phyloP scores from a whole-genome alignment of 2,113 vertebrate species.

The Uria lomvia region DNA sequence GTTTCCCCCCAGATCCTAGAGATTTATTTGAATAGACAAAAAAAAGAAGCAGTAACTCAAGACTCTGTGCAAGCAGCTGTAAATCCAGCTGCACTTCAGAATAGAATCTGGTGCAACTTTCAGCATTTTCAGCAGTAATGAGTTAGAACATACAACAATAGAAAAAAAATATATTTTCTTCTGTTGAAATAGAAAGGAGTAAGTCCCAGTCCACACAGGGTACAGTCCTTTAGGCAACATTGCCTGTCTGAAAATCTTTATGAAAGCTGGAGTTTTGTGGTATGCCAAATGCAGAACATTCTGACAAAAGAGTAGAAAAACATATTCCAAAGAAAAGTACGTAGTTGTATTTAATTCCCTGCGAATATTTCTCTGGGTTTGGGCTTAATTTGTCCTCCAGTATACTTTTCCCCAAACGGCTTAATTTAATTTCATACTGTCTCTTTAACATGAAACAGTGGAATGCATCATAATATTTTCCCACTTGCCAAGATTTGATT shows the following conservation, averaged over 20 bases:
- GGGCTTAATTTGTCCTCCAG: background rate
- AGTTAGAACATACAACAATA: background rate
- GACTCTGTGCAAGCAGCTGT: background rate
- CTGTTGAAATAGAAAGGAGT: background rate
- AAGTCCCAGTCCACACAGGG: background rate
- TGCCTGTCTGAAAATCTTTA: background rate
- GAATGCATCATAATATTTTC: background rate
- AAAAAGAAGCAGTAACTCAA: background rate
- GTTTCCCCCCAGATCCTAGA: background rate
- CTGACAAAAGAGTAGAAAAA: constrained; percentile 18
- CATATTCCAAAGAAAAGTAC: constrained; percentile 38
- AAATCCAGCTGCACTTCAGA: background rate
- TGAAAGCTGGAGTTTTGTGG: background rate
- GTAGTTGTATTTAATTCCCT: constrained; percentile 37
- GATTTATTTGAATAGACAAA: background rate
- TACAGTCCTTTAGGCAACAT: background rate
- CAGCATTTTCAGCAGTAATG: background rate
- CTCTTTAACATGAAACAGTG: constrained; percentile 21
- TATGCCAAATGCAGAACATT: constrained; percentile 1
- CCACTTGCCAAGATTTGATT: background rate
- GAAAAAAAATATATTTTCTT: background rate
- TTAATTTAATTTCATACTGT: constrained; percentile 42
- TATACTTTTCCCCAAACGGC: background rate
- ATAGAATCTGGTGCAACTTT: background rate
- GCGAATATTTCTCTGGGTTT: constrained; percentile 22